These are phyloP conservation scores for Ochropleura leucogaster DNA, from an alignment of 2,888 invertebrate species.

Conservation along the genomic window DNA sequence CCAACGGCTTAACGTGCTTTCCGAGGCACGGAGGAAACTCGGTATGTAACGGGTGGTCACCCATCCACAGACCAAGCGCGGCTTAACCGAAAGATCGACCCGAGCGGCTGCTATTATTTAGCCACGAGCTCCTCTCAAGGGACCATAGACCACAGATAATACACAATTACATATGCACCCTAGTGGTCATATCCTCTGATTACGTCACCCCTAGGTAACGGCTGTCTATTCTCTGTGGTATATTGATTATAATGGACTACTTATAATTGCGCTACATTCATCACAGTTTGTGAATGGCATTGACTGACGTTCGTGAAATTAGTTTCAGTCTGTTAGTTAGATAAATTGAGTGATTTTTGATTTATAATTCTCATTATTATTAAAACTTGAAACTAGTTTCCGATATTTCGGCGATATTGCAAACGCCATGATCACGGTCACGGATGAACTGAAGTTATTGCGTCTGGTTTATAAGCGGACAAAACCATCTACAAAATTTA, in stretches of 20 bases:
- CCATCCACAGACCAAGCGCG: too few relatives aligned
- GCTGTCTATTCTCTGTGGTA: not conserved
- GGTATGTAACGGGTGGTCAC: too few relatives aligned
- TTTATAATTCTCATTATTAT: not conserved
- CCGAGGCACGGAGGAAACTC: too few relatives aligned
- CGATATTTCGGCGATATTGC: too few relatives aligned
- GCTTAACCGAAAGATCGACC: too few relatives aligned
- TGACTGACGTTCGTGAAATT: conserved; percentile 30
- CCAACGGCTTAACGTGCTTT: too few relatives aligned
- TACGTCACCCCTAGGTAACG: conserved; percentile 30
- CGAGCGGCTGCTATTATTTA: too few relatives aligned
- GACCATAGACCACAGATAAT: conserved; percentile 29
- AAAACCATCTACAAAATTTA: too few relatives aligned
- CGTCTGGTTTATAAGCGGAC: too few relatives aligned
- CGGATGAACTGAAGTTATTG: too few relatives aligned
- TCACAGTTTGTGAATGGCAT: conserved; percentile 14
- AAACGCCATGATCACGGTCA: too few relatives aligned
- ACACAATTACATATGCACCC: conserved; percentile 54
- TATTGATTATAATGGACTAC: conserved; percentile 46
- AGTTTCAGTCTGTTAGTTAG: conserved; percentile 15
- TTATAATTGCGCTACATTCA: conserved; percentile 23
- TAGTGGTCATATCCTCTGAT: conserved; percentile 13
- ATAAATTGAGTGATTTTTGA: not conserved
- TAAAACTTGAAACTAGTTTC: too few relatives aligned
- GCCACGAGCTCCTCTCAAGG: not conserved